These are phyloP conservation scores for Chiloscyllium plagiosum DNA, from an alignment of 2,113 vertebrate genomes.

Conservation along the genomic window DNA sequence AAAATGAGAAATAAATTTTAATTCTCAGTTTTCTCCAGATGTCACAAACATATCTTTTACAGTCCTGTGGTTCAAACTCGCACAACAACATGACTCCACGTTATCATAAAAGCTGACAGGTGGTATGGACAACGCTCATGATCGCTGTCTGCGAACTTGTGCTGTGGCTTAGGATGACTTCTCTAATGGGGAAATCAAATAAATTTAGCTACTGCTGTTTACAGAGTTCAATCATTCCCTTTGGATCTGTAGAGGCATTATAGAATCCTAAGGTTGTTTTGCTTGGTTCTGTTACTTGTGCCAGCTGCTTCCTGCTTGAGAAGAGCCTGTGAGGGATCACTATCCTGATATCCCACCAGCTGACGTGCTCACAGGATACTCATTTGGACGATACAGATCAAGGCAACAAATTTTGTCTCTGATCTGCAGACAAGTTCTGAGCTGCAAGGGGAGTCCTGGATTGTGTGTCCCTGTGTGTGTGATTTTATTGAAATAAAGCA, in stretches of 20 bases:
- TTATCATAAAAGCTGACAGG: background rate
- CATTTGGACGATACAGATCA: background rate
- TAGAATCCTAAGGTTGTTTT: background rate
- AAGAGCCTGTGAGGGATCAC: background rate
- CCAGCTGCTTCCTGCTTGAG: background rate
- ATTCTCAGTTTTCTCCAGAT: background rate
- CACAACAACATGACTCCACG: background rate
- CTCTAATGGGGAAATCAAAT: background rate
- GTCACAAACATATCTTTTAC: background rate
- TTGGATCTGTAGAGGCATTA: background rate
- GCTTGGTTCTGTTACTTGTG: background rate
- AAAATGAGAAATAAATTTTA: background rate
- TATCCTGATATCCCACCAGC: background rate
- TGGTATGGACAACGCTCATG: background rate
- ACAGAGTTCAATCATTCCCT: too few species aligned
- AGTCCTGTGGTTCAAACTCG: background rate
- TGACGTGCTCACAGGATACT: background rate
- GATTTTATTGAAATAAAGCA: too few species aligned
- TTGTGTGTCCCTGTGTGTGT: too few species aligned
- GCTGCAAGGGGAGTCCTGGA: background rate
- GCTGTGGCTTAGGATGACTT: background rate
- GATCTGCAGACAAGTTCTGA: background rate
- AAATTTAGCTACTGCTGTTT: too few species aligned
- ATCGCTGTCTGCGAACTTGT: background rate
- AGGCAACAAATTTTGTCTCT: background rate